These are phyloP conservation scores for Thalassophryne amazonica DNA, from an alignment of 2,797 vertebrate species.

Conservation along the genomic window DNA sequence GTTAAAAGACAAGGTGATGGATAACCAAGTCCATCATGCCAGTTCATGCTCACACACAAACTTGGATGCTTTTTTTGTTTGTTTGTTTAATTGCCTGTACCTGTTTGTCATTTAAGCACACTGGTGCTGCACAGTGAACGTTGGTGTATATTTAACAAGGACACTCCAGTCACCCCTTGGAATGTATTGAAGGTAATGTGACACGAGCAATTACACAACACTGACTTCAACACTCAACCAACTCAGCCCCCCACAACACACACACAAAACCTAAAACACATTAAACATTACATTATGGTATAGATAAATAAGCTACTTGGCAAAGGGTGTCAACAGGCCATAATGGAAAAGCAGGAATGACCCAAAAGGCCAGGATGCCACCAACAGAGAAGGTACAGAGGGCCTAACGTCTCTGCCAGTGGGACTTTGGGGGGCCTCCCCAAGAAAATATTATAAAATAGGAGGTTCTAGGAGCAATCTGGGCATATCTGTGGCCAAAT, in stretches of 20 bases:
- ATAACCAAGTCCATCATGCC: slow-evolving; percentile 12
- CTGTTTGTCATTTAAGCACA: neutral
- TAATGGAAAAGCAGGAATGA: no score
- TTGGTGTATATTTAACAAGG: neutral
- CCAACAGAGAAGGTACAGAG: no score
- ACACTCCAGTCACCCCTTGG: neutral
- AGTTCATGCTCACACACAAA: neutral
- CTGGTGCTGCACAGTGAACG: neutral
- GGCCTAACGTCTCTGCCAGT: no score
- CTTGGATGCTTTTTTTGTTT: neutral
- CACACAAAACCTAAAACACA: no score
- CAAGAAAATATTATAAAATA: no score
- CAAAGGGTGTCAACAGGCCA: no score
- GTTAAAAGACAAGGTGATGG: slow-evolving; percentile 13
- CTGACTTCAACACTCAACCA: neutral
- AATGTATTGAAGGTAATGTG: neutral
- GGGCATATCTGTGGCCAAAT: no score
- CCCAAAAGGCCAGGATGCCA: no score
- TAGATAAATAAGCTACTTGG: no score
- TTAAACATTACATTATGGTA: no score
- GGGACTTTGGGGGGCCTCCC: no score
- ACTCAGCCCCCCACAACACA: neutral
- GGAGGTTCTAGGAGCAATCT: no score
- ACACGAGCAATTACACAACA: neutral
- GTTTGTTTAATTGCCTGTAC: neutral